phyloP scores from a whole-genome alignment of 2,113 vertebrate species.

The Apteryx mantelli region DNA sequence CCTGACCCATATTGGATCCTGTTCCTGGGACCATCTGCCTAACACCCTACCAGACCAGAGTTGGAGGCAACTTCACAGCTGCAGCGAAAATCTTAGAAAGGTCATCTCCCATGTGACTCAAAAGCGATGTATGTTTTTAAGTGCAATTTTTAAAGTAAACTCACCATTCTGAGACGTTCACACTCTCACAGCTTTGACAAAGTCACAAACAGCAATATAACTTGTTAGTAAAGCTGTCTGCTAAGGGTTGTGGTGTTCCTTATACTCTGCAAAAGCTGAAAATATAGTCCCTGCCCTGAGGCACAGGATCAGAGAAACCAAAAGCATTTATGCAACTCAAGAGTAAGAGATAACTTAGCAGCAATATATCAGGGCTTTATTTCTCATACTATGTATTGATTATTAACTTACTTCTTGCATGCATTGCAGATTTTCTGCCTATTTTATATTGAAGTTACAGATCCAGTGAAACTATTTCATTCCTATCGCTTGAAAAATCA shows the following conservation, averaged over 20 bases:
- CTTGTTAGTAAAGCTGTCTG: conserved; percentile 30
- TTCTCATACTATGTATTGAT: background rate
- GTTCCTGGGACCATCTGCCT: background rate
- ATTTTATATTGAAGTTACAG: background rate
- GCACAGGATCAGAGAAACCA: background rate
- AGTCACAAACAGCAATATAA: background rate
- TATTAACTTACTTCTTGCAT: background rate
- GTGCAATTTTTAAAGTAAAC: background rate
- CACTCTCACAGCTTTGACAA: conserved; percentile 1
- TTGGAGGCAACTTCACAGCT: background rate
- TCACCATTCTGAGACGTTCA: background rate
- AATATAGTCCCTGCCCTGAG: background rate
- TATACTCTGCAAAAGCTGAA: background rate
- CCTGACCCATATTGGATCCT: background rate
- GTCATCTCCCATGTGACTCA: background rate
- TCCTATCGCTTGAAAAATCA: background rate
- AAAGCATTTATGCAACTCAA: background rate
- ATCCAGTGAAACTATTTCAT: background rate
- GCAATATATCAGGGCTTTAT: background rate
- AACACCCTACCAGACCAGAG: background rate
- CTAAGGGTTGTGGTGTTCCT: background rate
- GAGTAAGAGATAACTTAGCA: background rate
- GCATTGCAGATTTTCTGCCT: background rate
- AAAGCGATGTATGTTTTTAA: background rate
- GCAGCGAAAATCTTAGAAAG: background rate